Conservation (phyloP, 2,797 vertebrate genomes). For the Lagodon rhomboides region DNA sequence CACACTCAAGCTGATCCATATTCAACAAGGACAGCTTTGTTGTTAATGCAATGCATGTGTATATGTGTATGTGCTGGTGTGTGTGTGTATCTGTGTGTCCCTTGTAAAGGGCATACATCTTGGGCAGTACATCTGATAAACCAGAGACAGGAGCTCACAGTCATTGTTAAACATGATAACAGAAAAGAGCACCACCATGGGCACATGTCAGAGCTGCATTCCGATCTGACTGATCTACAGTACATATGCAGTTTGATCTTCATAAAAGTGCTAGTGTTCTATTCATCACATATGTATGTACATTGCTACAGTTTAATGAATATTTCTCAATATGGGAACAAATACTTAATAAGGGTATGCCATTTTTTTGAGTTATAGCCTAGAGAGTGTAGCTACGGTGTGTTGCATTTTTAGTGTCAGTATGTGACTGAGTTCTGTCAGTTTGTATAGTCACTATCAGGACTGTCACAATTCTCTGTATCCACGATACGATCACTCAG, state of each 20-base stretch:
- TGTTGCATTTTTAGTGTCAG: too few relatives aligned
- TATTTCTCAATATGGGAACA: neutral
- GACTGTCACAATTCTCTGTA: too few relatives aligned
- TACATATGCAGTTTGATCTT: neutral
- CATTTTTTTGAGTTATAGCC: neutral
- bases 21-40: conserved; percentile 57
- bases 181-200: neutral
- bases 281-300: neutral
- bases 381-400: too few relatives aligned
- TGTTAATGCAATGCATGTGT: neutral
- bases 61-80: neutral
- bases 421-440: too few relatives aligned
- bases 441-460: too few relatives aligned
- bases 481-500: too few relatives aligned
- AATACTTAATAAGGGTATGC: neutral
- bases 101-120: conserved; percentile 35
- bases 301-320: neutral
- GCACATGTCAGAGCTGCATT: conserved; percentile 38
- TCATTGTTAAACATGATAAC: conserved; percentile 37
- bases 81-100: conserved; percentile 5
- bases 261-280: neutral
- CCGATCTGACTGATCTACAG: neutral
- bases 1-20: conserved; percentile 51
- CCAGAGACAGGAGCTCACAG: conserved; percentile 21
- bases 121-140: conserved; percentile 51